Percentiles rank a stretch among this genome's conserved stretches.
Evolutionary conservation across 1,140 invertebrate genomes (phyloP).

Genomic region (Cydia splendana): DNA sequence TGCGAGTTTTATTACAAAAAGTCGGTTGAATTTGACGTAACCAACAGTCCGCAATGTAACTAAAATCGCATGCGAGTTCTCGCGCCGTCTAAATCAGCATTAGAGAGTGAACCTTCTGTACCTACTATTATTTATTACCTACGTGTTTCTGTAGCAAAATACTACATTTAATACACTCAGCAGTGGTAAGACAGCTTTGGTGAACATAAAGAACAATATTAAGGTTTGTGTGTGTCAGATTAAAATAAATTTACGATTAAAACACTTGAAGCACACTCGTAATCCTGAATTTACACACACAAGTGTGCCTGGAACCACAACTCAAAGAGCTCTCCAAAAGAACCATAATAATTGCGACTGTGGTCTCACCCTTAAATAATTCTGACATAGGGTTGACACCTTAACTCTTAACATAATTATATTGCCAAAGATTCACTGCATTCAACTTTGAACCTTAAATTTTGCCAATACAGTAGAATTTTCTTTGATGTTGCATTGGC

Average conservation of each 20-base stretch:
- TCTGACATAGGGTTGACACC: slow-evolving; percentile 22
- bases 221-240: not conserved
- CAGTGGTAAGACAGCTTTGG: no score
- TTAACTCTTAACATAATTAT: slow-evolving; percentile 29
- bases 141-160: no score
- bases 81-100: no score
- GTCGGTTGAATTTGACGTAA: no score
- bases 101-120: no score
- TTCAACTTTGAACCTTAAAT: not conserved
- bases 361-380: slow-evolving; percentile 24
- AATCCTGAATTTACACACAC: not conserved
- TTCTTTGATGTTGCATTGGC: not conserved
- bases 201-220: no score
- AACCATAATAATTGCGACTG: slow-evolving; percentile 20
- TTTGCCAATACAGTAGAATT: not conserved
- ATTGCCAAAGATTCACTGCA: not conserved
- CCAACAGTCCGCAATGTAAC: no score
- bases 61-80: no score
- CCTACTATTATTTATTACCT: no score
- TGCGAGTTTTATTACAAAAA: no score
- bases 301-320: not conserved
- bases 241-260: not conserved
- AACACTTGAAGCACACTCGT: not conserved
- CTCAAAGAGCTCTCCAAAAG: not conserved
- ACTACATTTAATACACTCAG: not conserved